Base-by-base conservation (phyloP, 2,113 vertebrate species). In the Phaetusa simplex region DNA sequence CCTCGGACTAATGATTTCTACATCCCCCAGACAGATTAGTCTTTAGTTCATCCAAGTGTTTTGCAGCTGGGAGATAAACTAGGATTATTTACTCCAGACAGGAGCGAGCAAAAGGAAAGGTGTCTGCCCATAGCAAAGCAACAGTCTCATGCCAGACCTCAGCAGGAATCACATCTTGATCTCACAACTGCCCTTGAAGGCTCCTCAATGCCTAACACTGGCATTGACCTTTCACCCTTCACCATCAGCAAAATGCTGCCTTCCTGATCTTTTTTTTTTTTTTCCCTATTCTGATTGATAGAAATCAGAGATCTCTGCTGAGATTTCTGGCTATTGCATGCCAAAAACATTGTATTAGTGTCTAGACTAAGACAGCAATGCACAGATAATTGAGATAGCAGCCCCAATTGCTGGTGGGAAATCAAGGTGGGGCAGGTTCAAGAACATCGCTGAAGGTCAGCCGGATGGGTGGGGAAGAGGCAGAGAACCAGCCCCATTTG, bases 31-130 rank as follows among this genome's bases (percentile, higher is more conserved):
- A 42, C 23, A 86, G 45, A 73, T 88, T 22, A 90, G 71, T 13
- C 79, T 55, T 62, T 30, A 59, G 43, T 11, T 93, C 90, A 93
- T 83, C 50, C 62, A 62, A 90, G 66, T 53, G 78, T 73, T 96
- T 73, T 91, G 79, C 70, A 92, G 70, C 53, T 58, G 36, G 53
- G 58, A 90, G 53, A 94, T 77, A 90, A 91, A 78, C 34, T 13
- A 23, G 71, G 82, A 92, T 92, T 73, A 65, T 53, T 92, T 15
- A 70, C 15, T 70, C 13, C 55, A 56, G n/a, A 45, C 18, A 27
- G 74, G 69, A 62, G 20, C 2, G 73, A 96, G 86, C 18, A 45
- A 53, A 77, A 64, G 72, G 45, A 66, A 70, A 83, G 70, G 61
- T 53, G 24, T 10, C 43, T 30, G 2, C 34, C 27, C 56, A 6